Conservation (phyloP, 2,797 vertebrate genomes). For the Clarias laeviceps region DNA sequence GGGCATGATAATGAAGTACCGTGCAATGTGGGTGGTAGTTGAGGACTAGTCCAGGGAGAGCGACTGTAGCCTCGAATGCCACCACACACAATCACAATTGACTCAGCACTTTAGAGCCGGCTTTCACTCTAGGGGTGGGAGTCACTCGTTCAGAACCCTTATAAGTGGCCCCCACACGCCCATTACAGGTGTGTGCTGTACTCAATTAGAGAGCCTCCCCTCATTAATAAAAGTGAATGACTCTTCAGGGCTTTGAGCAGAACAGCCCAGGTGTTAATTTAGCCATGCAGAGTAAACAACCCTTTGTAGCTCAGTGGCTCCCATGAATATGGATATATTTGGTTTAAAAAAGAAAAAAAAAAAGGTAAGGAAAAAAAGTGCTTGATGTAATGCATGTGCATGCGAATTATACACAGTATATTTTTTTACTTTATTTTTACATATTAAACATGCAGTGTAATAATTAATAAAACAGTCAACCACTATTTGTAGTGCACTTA, state of each 20-base stretch:
- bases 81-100: conserved; percentile 28
- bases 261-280: conserved; percentile 55
- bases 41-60: conserved; percentile 45
- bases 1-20: conserved; percentile 55
- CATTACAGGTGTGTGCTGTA: conserved; percentile 54
- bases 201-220: conserved; percentile 57
- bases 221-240: conserved; percentile 58
- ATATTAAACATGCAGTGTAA: not conserved
- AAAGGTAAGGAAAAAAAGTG: not conserved
- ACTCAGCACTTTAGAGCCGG: conserved; percentile 52
- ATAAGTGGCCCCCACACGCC: conserved; percentile 42
- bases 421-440: not conserved
- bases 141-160: conserved; percentile 40
- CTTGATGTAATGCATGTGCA: not conserved
- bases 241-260: conserved; percentile 33
- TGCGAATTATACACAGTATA: not conserved
- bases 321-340: conserved; percentile 17
- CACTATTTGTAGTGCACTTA: not conserved
- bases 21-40: conserved; percentile 47
- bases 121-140: conserved; percentile 23
- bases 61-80: conserved; percentile 30
- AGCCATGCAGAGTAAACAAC: conserved; percentile 48
- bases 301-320: conserved; percentile 28
- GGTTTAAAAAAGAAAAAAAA: not conserved
- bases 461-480: not conserved